A percentile compares a stretch with the other conserved stretches of the same genome.
Evolutionary conservation across 2,888 invertebrate genomes (phyloP).

Genomic region (Odontomyia ornata): DNA sequence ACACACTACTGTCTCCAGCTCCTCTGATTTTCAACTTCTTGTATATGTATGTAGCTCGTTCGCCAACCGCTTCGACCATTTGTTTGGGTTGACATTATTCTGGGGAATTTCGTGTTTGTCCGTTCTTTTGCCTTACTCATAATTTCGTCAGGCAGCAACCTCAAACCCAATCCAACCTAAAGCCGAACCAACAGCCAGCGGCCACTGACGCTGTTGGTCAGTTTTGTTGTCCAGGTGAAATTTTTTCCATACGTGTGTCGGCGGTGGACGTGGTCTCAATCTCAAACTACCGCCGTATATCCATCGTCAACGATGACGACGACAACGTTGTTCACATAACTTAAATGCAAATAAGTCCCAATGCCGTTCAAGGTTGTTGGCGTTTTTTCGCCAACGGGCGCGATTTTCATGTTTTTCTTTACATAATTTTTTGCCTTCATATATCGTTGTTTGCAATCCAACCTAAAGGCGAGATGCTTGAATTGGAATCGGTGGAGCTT

Average conservation of each 20-base stretch:
- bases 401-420: conserved; percentile 25
- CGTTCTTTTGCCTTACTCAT: conserved; percentile 24
- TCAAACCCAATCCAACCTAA: no score
- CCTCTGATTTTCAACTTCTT: neutral
- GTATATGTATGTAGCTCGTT: neutral
- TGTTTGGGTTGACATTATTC: conserved; percentile 40
- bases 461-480: neutral
- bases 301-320: neutral
- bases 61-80: neutral
- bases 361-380: conserved; percentile 51
- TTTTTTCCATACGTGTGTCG: conserved; percentile 40
- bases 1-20: neutral
- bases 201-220: conserved; percentile 24
- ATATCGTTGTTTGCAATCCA: neutral
- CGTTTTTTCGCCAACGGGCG: conserved; percentile 42
- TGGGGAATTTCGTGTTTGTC: conserved; percentile 35
- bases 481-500: neutral
- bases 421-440: neutral
- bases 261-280: conserved; percentile 27
- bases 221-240: conserved; percentile 27
- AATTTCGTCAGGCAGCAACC: neutral
- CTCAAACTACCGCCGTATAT: conserved; percentile 27
- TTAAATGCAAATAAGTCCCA: conserved; percentile 50
- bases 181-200: conserved; percentile 6
- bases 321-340: conserved; percentile 41